phyloP scores from a whole-genome alignment of 2,797 vertebrate genomes.

The Thunnus albacares region DNA sequence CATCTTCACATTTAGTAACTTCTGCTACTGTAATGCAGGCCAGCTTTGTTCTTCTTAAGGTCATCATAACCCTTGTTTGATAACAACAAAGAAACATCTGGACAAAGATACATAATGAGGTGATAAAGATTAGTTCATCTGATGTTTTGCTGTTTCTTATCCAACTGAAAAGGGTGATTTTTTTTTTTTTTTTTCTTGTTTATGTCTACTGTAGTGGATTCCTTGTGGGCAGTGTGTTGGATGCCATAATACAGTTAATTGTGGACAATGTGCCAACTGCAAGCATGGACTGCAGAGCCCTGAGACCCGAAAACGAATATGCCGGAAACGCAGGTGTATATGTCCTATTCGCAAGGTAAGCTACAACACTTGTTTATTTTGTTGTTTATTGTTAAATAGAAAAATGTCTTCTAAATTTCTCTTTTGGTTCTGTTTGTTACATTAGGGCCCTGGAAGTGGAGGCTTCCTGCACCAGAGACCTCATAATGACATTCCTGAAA shows the following conservation, averaged over 20 bases:
- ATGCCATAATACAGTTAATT: constrained; percentile 88
- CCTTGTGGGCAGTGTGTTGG: constrained; percentile 91
- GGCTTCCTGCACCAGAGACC: constrained; percentile 38
- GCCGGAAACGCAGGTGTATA: constrained; percentile 84
- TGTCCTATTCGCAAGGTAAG: constrained; percentile 85
- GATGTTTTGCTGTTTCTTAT: too few species aligned
- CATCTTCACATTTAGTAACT: too few species aligned
- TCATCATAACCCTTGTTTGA: too few species aligned
- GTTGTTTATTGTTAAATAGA: background rate
- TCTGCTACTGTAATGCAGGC: too few species aligned
- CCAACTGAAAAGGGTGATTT: background rate
- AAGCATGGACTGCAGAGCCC: constrained; percentile 75
- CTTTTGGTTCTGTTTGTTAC: background rate
- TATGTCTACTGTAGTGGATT: constrained; percentile 83
- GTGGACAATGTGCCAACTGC: constrained; percentile 91
- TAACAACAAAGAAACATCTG: too few species aligned
- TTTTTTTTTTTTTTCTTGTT: constrained; percentile 1
- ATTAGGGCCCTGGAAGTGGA: constrained; percentile 56
- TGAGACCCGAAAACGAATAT: constrained; percentile 76
- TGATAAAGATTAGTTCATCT: too few species aligned
- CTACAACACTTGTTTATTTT: background rate
- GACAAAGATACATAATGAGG: too few species aligned
- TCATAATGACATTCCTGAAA: constrained; percentile 56
- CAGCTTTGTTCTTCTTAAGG: too few species aligned
- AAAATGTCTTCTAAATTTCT: background rate